Conservation (phyloP, 37 sponge, comb jelly and placozoan genomes). For the Lycopodina hypogea region DNA sequence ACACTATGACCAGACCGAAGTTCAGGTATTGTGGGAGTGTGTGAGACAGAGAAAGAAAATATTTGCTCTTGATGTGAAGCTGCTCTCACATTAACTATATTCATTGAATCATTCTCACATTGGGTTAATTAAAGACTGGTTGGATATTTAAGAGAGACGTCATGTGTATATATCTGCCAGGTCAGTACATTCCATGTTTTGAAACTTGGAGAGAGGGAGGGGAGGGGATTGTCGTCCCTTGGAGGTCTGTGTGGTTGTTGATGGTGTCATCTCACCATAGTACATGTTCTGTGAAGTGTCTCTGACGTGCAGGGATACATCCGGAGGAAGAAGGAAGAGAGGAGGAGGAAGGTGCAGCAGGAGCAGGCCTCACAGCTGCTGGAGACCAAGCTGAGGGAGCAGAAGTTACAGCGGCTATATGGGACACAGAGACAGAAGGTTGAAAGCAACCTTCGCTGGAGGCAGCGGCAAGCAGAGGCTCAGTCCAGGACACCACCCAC, state of each 20-base stretch:
- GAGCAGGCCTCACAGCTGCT: slow-evolving; percentile 3
- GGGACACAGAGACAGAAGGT: slow-evolving; percentile 23
- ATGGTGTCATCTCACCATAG: too few relatives aligned
- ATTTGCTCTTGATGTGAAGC: too few relatives aligned
- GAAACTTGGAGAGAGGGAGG: too few relatives aligned
- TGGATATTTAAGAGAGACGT: too few relatives aligned
- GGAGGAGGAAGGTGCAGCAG: slow-evolving; percentile 28
- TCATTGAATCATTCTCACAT: too few relatives aligned
- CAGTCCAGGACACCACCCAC: slow-evolving; percentile 18
- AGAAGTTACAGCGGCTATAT: slow-evolving; percentile 30
- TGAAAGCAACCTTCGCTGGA: slow-evolving; percentile 13
- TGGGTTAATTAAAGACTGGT: too few relatives aligned
- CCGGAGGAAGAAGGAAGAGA: slow-evolving; percentile 49
- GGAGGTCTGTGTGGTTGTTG: too few relatives aligned
- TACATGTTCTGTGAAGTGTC: too few relatives aligned
- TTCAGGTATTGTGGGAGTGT: slow-evolving; percentile 10
- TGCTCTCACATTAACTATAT: too few relatives aligned
- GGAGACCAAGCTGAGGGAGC: slow-evolving; percentile 19
- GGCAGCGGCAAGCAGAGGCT: slow-evolving; percentile 29
- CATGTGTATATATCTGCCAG: too few relatives aligned
- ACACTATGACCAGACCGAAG: slow-evolving; percentile 31
- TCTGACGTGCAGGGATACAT: slow-evolving; percentile 17
- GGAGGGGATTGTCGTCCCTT: too few relatives aligned
- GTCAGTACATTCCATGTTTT: too few relatives aligned
- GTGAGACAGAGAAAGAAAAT: neutral